Base-by-base conservation (phyloP, 2,888 invertebrate species). In the Neocrepidodera transversa region DNA sequence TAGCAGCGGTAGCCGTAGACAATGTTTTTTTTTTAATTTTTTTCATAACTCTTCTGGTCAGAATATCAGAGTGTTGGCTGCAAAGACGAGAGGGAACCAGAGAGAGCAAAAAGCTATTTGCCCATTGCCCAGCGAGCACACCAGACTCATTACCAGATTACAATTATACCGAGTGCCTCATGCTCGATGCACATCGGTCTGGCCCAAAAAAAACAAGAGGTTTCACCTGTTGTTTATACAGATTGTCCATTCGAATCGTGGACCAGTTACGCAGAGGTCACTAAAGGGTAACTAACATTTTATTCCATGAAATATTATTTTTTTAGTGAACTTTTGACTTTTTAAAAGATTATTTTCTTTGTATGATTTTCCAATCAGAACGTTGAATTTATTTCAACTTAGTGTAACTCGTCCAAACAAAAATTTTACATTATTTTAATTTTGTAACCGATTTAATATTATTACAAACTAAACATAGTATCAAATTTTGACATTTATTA, bases 111-210 rank as follows among this genome's bases (percentile, higher is more conserved):
- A 32, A 32, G 32, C 13, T 13, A 32, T 32, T 32, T 32, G 32
- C 13, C 32, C 32, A 32, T 32, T 32, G 32, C 32, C 13, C 32
- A 28, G 28, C 28, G 28, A 28, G 28, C 8, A 28, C 28, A 4
- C n/a, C n/a, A 32, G 32, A 32, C 32, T 32, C 32, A 32, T 32
- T 32, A 32, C 32, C 11, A 32, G 32, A 32, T 32, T 32, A 48
- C 48, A 35, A 48, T 48, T 48, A 26, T 48, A 48, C 35, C 11
- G 32, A 30, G 11, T 17, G 47, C 18, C 40, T 11, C 20, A 18
- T 40, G 18, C 20, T 40, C 36, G 14, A 16, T 36, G 36, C 23
- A n/a, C n/a, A n/a, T 28, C 8, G 28, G 28, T 28, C 28, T 13
- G 32, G 13, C 32, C 32, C 11, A 11, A 32, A 32, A 32, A 32